phyloP scores from a whole-genome alignment of 2,113 vertebrate genomes.

The Antechinus stuartii region DNA sequence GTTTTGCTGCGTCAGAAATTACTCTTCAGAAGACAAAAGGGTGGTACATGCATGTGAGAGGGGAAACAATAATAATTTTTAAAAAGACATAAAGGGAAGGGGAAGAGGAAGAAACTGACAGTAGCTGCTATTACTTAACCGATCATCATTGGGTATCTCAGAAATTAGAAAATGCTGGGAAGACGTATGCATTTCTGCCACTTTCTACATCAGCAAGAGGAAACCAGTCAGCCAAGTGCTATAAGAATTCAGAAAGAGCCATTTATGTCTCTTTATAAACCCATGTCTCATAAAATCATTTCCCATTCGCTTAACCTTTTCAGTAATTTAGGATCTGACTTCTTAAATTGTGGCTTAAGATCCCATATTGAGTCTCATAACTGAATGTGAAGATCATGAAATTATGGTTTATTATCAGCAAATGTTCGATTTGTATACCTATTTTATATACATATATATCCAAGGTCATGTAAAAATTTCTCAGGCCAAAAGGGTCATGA shows the following conservation, averaged over 20 bases:
- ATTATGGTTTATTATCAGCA: too few species aligned
- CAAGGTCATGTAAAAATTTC: too few species aligned
- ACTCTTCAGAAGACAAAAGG: conserved; percentile 11
- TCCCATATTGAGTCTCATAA: too few species aligned
- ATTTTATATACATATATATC: too few species aligned
- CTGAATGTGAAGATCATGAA: too few species aligned
- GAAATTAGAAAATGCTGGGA: not conserved
- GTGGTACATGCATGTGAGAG: not conserved
- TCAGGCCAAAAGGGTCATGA: too few species aligned
- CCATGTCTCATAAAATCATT: not conserved
- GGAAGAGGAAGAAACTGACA: not conserved
- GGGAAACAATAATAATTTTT: not conserved
- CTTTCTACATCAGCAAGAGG: not conserved
- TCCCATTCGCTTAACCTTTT: not conserved
- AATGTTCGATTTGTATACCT: too few species aligned
- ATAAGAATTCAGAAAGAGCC: not conserved
- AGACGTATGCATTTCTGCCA: not conserved
- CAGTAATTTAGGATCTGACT: not conserved
- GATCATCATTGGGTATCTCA: not conserved
- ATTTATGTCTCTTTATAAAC: not conserved
- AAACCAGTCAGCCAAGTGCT: too few species aligned
- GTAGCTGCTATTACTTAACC: not conserved
- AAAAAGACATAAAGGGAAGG: not conserved
- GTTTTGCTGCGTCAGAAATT: conserved; percentile 9
- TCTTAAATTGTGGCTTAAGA: too few species aligned